Evolutionary conservation across 2,888 invertebrate genomes (phyloP), one percentile per base, ranked within the genome.

Genomic region (Caenorhabditis uteleia): DNA sequence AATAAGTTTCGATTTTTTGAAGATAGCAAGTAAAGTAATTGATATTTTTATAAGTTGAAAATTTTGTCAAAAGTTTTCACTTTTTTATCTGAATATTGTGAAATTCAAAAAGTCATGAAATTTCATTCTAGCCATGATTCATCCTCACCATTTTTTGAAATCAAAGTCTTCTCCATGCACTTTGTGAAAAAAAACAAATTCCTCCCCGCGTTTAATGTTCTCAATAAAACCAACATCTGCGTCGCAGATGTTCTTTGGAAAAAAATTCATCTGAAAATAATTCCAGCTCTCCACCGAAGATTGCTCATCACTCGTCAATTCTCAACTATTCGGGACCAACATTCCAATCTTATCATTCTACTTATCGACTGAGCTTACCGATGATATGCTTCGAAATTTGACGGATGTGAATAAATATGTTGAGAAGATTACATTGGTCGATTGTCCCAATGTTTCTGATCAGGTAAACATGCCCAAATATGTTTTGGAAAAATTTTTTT

Each of bases 361-460:
- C 43, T 57, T 82, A 12, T 75, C 77, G 14, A 58, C 60, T 23
- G 72, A 72, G 25, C 56, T 72, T 16, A 72, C 59, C 10, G 72
- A 72, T 57, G 68, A 70, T 0, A 59, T 77, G 26, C 66, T 82
- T 49, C 34, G 49, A 23, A 54, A 68, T 23, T 59, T 78, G 33
- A 68, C 70, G 20, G 61, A 53, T 40, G 69, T 73, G 50, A 77
- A 74, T 51, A 77, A 75, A 43, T 53, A 58, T 12, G 68, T 82
- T 14, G 60, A 72, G 36, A 71, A 71, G 42, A 77, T 82, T 49
- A 66, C 75, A 8, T 62, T 82, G 40, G 74, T 83, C 38, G 79
- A 82, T 42, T 82, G 82, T 54, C 60, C 71, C 16, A 69, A 74
- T 20, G 75, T 82, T 38, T 78, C 75, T 2, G 79, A 82, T 50